Conservation (phyloP, 2,113 vertebrate genomes). For the Hemichromis elongatus region DNA sequence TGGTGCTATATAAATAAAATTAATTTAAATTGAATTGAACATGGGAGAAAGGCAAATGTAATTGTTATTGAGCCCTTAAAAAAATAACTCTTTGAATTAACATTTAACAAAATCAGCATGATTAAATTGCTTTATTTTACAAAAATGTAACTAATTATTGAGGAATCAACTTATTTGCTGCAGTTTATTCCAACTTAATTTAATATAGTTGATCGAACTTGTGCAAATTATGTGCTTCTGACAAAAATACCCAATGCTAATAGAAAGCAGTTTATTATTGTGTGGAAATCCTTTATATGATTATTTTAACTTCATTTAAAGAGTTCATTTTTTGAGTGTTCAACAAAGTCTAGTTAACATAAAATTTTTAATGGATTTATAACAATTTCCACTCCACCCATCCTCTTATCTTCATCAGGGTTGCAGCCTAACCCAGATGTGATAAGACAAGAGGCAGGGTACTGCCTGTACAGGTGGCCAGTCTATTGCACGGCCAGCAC, state of each 20-base stretch:
- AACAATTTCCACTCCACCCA: background rate
- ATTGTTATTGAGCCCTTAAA: background rate
- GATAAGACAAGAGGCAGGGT: too few species aligned
- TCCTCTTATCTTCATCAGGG: background rate
- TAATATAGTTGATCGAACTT: background rate
- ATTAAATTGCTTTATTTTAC: background rate
- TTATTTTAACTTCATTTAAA: too few species aligned
- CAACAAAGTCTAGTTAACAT: background rate
- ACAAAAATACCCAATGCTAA: background rate
- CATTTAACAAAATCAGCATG: background rate
- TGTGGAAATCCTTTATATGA: too few species aligned
- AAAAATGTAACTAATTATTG: background rate
- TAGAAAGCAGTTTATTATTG: too few species aligned
- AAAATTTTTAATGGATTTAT: background rate
- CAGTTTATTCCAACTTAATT: background rate
- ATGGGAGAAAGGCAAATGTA: background rate
- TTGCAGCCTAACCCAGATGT: too few species aligned
- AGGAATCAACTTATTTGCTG: background rate
- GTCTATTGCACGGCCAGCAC: too few species aligned
- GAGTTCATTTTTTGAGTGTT: background rate
- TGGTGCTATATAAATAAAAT: too few species aligned
- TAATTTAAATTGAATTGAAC: too few species aligned
- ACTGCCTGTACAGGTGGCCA: too few species aligned
- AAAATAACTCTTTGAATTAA: background rate
- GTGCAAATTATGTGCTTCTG: background rate